Conservation (phyloP, 2,797 vertebrate genomes). For the Neopelma chrysocephalum region DNA sequence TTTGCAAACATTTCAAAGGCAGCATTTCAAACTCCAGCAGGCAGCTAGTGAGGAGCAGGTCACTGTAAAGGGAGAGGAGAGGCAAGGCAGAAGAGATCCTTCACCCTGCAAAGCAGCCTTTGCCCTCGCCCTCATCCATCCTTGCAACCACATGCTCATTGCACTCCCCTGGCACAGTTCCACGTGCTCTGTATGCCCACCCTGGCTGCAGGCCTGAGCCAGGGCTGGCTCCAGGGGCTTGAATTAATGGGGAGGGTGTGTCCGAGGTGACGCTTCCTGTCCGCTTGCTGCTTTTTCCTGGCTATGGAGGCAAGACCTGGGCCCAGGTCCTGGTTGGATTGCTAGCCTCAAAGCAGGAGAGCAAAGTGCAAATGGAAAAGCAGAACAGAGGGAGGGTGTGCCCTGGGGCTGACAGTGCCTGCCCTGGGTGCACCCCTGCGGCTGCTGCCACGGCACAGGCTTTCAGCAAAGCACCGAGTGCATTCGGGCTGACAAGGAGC, state of each 20-base stretch:
- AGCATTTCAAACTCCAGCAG: background rate
- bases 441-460: background rate
- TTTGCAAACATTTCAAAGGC: background rate
- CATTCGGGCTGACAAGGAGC: background rate
- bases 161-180: background rate
- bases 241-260: background rate
- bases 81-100: background rate
- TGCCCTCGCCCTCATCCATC: background rate
- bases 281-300: background rate
- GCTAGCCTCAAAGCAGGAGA: background rate
- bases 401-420: background rate
- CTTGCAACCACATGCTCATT: rapidly evolving
- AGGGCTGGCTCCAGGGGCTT: background rate
- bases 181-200: rapidly evolving
- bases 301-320: background rate
- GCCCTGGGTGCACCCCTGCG: background rate
- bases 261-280: rapidly evolving
- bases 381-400: rapidly evolving
- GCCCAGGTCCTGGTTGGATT: background rate
- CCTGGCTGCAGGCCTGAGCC: background rate
- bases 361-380: background rate
- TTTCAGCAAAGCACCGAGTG: rapidly evolving
- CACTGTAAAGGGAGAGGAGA: background rate
- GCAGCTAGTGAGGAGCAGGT: background rate
- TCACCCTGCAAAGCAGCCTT: background rate